Evolutionary conservation across 1,140 invertebrate species (phyloP), one percentile per base, ranked within the genome.

Genomic region (Calephelis nemesis): DNA sequence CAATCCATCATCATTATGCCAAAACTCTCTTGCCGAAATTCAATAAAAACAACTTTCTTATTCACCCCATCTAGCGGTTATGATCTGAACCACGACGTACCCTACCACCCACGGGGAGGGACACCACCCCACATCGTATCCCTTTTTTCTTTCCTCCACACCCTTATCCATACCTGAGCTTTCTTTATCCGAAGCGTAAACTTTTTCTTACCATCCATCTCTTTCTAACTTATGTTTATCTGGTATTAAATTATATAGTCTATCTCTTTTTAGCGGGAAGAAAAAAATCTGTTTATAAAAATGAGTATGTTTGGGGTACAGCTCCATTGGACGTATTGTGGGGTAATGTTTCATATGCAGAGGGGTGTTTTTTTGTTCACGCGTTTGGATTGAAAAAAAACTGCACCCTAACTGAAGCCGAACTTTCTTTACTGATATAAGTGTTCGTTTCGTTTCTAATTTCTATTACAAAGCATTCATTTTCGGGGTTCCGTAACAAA

Each of bases 1-100:
- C 85, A 91, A 91, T 91, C 87, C 85, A 91, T 91, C 87, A 91
- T 91, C 87, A 87, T 89, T 91, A 91, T 82, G 85, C 83, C 86
- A 79, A 85, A 89, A 88, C 85, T 88, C 82, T 77, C 71, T 75
- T 81, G 81, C 81, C 81, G 76, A 86, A 89, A 89, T 88, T 90
- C 84, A 88, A 91, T 89, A 89, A 89, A 88, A 88, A 88, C 87
- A 88, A 87, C 79, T 87, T 88, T 80, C 76, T 77, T 75, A 67
- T 74, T 74, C 78, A 85, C 77, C 85, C 88, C 88, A 91, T 89
- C 88, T 89, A 88, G 79, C 79, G 88, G 83, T 74, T 67, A 73
- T 72, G 69, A 48, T 73, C 70, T 52, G 84, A 88, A 88, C 81
- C 78, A 79, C 75, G 67, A 69, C 63, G 67, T 76, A 77, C 72